Evolutionary conservation across 2,113 vertebrate genomes (phyloP), one percentile per base, ranked within the genome.

Genomic region (Grallaria varia): DNA sequence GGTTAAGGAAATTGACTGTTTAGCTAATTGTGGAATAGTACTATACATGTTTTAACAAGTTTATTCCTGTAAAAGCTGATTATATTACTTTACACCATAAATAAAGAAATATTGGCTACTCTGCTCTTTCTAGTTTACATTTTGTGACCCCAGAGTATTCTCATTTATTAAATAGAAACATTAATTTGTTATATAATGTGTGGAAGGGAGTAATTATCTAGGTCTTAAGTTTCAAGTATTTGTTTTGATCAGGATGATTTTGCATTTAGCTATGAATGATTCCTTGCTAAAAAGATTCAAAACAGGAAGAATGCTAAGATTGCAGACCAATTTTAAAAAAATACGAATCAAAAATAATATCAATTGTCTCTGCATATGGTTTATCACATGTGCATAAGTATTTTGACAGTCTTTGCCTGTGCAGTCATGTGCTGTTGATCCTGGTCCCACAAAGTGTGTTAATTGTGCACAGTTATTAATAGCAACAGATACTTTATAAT

Each of bases 111-210:
- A 44, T 4, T 6, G 25, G 3, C n/a, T 88, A 8, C 24, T 87
- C 16, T 85, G 12, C 31, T 81, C 17, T 84, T 87, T 72, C 19
- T 60, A 19, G 42, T 71, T 84, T 78, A 44, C 20, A 68, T 79
- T 68, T 68, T 71, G 35, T 86, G 30, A 59, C 78, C 24, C 21
- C 35, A 33, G 10, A 8, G 4, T 71, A 33, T 63, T 71, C 9
- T 88, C 4, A 67, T 77, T 79, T 90, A 55, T 77, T 72, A 71
- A 67, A 84, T 47, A 4, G 20, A 88, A 90, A 73, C 52, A 80
- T 69, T 84, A 0, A n/a, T 66, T 37, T 55, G 0, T 56, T 66
- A 2, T 21, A 9, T 76, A 22, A 24, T 33, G 5, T 45, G 31
- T 59, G 13, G 30, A 79, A 69, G 27, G 6, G 63, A 37, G 45